Evolutionary conservation across 2,113 vertebrate genomes (phyloP), one percentile per base, ranked within the genome.

Genomic region (Aix galericulata): DNA sequence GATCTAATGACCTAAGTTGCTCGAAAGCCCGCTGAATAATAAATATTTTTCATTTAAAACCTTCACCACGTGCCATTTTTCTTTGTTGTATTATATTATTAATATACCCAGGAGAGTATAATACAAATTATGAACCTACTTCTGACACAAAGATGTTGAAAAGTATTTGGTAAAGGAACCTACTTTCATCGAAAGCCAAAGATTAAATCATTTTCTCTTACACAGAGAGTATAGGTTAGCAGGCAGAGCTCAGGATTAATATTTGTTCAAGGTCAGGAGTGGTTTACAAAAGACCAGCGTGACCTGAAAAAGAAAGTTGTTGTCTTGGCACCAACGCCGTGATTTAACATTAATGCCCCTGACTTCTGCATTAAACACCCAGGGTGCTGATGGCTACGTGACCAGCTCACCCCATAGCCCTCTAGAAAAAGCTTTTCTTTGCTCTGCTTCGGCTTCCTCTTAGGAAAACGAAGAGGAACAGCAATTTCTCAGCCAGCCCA

Each of bases 21-120:
- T 92, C 79, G 86, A 92, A 93, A 92, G 53, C 48, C 74, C 95
- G 89, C 81, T 0, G 66, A 97, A 89, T 87, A 94, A 92, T 91
- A 96, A 95, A 95, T 92, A 95, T 93, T 95, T 92, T 94, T 91
- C 73, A 93, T 73, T 91, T 86, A 88, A 96, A 96, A 78, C 83
- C 86, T 94, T 96, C 93, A 89, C 48, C 53, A 8, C 21, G 4
- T 93, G 95, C 58, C 86, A 72, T 91, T 95, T 97, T 63, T 86
- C 93, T 96, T 93, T 95, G 92, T 93, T 95, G 73, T 50, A 46
- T 82, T 84, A 38, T 11, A 88, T 88, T 94, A 92, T 89, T 97
- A 96, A 97, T 92, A 93, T 44, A 64, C 93, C 58, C 92, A 40
- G 13, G 92, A 86, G 92, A 91, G 77, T 38, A 34, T 34, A 84